Evolutionary conservation across 2,888 invertebrate genomes (phyloP), one percentile per base, ranked within the genome.

Genomic region (Latheticus oryzae): DNA sequence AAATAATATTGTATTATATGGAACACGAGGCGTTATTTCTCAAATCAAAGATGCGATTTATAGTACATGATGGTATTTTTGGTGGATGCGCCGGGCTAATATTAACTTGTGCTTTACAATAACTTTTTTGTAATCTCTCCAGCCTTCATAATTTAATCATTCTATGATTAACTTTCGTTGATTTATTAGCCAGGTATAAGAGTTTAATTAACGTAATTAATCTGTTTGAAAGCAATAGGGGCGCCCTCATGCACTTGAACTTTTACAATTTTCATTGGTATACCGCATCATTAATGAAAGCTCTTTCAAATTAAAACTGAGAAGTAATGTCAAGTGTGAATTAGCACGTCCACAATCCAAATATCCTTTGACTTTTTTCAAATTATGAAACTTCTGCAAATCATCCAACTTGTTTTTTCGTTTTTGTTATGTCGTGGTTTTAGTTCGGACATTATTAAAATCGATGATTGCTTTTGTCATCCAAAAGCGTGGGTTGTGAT

Each of bases 271-370:
- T 16, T 5, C 26, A n/a, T 8, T 9, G 43, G 7, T 11, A 7
- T 8, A 23, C 17, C 13, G 35, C 35, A 37, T 50, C 35, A 37
- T 50, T 37, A 50, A 30, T 32, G 24, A 8, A 17, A 40, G 8
- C 37, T 15, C 12, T 7, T 21, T 50, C 26, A 24, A 37, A 37
- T 50, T 37, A 37, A 50, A 50, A 33, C 33, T 47, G 16, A 47
- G 37, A 50, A 50, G 15, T 47, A 8, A 8, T 12, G 7, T 7
- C 45, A 32, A 32, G 45, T 45, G 47, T 32, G 47, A 47, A 33
- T 47, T 47, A 33, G 32, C 33, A 33, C 47, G 21, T 47, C 47
- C 33, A 30, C n/a, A n/a, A n/a, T n/a, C n/a, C n/a, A n/a, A n/a
- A n/a, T 17, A 28, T 28, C 30, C 43, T 11, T 24, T 13, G 43